These are phyloP conservation scores for Pachymerium ferrugineum DNA, from an alignment of 2,888 invertebrate species.

Conservation along the genomic window DNA sequence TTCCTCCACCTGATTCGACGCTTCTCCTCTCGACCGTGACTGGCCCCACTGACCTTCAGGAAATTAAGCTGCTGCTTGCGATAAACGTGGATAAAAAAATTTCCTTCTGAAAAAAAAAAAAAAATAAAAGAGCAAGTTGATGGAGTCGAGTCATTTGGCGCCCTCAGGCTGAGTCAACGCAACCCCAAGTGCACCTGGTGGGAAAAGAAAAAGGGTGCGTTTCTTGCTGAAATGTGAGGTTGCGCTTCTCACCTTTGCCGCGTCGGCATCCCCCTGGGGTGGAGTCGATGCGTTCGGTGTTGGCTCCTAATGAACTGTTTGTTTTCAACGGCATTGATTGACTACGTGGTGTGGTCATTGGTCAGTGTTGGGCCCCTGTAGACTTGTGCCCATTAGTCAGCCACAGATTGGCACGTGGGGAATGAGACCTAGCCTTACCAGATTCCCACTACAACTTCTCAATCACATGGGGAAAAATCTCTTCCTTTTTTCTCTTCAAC, in stretches of 20 bases:
- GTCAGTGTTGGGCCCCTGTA: slow-evolving; percentile 27
- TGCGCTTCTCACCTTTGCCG: slow-evolving; percentile 24
- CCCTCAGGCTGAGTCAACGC: not conserved
- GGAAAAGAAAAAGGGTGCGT: not conserved
- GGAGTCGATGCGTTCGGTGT: slow-evolving; percentile 30
- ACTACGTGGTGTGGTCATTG: slow-evolving; percentile 30
- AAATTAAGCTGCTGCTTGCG: slow-evolving; percentile 25
- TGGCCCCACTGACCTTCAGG: slow-evolving; percentile 27
- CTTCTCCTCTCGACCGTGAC: slow-evolving; percentile 19
- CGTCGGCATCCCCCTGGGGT: slow-evolving; percentile 25
- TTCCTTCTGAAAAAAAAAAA: not conserved
- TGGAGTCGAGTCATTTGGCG: slow-evolving; percentile 22
- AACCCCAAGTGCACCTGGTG: not conserved
- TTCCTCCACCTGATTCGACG: slow-evolving; percentile 24
- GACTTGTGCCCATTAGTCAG: slow-evolving; percentile 17
- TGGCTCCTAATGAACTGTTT: slow-evolving; percentile 33
- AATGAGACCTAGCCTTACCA: slow-evolving; percentile 16
- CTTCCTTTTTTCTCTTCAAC: not conserved
- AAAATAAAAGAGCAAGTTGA: slow-evolving; percentile 19
- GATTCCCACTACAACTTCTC: slow-evolving; percentile 28
- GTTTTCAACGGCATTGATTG: slow-evolving; percentile 34
- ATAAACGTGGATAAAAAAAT: not conserved
- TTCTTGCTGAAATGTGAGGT: not conserved
- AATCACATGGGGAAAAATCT: slow-evolving; percentile 24
- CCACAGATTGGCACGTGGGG: slow-evolving; percentile 16